Base-by-base conservation (phyloP, 2,888 invertebrate species). In the Tetrapedia diversipes region DNA sequence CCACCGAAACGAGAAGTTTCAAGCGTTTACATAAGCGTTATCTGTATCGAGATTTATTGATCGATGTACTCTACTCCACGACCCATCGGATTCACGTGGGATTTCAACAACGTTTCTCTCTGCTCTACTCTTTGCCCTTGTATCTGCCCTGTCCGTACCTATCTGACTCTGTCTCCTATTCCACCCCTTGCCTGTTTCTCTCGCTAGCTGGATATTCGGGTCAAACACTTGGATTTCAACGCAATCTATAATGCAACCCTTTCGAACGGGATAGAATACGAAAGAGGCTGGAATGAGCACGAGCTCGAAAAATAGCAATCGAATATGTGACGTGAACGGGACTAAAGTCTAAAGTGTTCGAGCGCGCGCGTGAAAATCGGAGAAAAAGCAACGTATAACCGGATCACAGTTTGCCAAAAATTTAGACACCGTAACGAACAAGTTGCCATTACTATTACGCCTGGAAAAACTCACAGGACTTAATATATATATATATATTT, bases 211-310 rank as follows among this genome's bases (percentile, higher is more conserved):
- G 59, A 22, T 57, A 37, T 67, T 65, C 81, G 80, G 81, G 72
- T 86, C 80, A 79, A 77, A 82, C 86, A 83, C 80, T 79, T 77
- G 86, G 82, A 83, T 87, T 87, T 86, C 85, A n/a, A 69, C 86
- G 80, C 83, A 72, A 87, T 87, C 79, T 86, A 86, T 87, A 86
- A 87, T 87, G 86, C 87, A 86, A 67, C 67, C 53, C 79, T 74
- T 79, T 80, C 80, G 70, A 71, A 78, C 70, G 57, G 73, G 72
- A 73, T 76, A 65, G 84, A 84, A 84, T 82, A 79, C 75, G 78
- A 60, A 78, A 78, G 70, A 69, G 74, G 39, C 39, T 43, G 61
- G 66, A 76, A 81, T 70, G 69, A 76, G 64, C 63, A 56, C 77
- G 47, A 34, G 51, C 59, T 64, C 68, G 68, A 77, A 77, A 83